Base-by-base conservation (phyloP, 1,140 invertebrate genomes). In the Diachasma alloeum region DNA sequence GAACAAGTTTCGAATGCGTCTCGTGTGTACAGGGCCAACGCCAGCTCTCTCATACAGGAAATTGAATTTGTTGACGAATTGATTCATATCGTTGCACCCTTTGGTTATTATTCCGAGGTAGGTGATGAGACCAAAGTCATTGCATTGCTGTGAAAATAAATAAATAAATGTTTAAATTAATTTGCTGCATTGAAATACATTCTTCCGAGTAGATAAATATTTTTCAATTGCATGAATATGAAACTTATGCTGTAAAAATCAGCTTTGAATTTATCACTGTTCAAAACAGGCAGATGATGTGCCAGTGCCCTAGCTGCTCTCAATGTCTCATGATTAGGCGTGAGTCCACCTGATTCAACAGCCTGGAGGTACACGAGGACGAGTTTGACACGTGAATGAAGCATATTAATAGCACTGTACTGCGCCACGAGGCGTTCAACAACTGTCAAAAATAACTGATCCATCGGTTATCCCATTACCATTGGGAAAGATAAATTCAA, bases 21-120 rank as follows among this genome's bases (percentile, higher is more conserved):
- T 76, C 69, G 70, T 76, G 26, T 76, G 75, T 4, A 36, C 68
- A 22, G 75, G 92, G 17, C 96, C 96, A 89, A 97, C 94, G 48
- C 95, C 95, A 90, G 98, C 96, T 77, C 97, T 92, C 88, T 99
- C 97, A 85, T 98, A 97, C 13, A 99, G 90, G 81, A 98, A 93
- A 87, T 98, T 99, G 86, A 99, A 99, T 88, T 98, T 97, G 89
- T 97, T 97, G 19, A 98, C 96, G 91, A 97, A 97, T 89, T 98
- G 96, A 89, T 99, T 98, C 83, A 98, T 96, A 83, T 97, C 97
- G 84, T 99, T 98, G 88, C 97, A 98, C 73, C 96, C 96, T 91
- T 99, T 99, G 17, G 97, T 99, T 78, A 99, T 94, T 15, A 96
- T 96, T 80, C 97, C 97, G 72, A 99, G 91, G 85, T 99, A 99